Base-by-base conservation (phyloP, 2,113 vertebrate species). In the Oriolus oriolus region DNA sequence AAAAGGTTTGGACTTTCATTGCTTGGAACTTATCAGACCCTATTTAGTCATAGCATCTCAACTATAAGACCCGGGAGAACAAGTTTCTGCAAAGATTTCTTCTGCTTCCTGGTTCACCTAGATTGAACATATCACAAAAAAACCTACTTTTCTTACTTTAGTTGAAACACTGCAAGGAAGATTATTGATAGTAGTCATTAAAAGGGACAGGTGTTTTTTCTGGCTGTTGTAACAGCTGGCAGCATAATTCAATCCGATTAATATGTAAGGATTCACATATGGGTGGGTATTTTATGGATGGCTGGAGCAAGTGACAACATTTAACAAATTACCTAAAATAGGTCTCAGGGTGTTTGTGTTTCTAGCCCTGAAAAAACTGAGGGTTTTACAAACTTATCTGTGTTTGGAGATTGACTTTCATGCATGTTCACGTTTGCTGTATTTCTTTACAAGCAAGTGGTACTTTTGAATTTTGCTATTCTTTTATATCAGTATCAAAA, bases 141-240 rank as follows among this genome's bases (percentile, higher is more conserved):
- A 12, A 28, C 2, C 28, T 69, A 71, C 45, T 92, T 92, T 91
- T 60, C 47, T 71, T 41, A 54, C 56, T 92, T 91, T 24, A 39
- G 24, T 50, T 21, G 39, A 73, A 93, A 50, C 45, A 59, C 59
- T 69, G 44, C 44, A 79, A 87, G n/a, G 31, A 92, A 95, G 64
- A 87, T 94, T 96, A 93, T 96, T 87, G 95, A 94, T 95, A 82
- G 76, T 63, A 93, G 73, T 81, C 92, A 87, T 94, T 94, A 96
- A 92, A 94, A 73, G 50, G 84, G 91, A 96, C 89, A 96, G 95
- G 94, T 95, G 91, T 91, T 95, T 94, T 89, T 93, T 64, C 93
- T 95, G 91, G 82, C 76, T 96, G 88, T 56, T 77, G 68, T n/a
- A 95, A 88, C 93, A 96, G 92, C 87, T 97, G 96, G 93, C 85